Base-by-base conservation (phyloP, 2,797 vertebrate genomes). In the Cottoperca gobio region DNA sequence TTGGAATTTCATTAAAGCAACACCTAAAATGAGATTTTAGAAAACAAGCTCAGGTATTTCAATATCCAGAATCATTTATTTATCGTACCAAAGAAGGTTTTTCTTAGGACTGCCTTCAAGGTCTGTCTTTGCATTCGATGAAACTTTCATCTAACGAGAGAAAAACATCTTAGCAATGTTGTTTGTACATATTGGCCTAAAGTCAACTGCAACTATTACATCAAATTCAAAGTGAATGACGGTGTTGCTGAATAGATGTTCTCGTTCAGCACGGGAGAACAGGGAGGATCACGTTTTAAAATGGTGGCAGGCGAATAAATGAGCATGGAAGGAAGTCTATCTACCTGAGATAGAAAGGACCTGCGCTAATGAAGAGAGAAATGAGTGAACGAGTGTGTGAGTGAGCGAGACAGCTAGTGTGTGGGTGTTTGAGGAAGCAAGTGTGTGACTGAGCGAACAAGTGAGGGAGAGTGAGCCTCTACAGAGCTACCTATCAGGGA, bases 361-460 rank as follows among this genome's bases (percentile, higher is more conserved):
- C 58, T 42, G 13, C 8, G 23, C 78, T 87, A 88, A 90, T 86
- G 81, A 91, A 79, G 86, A 81, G 76, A 79, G 76, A 79, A 85
- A 87, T 89, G 81, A 89, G 81, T 73, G 73, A 86, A 81, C 42
- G 63, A 64, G 59, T 48, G 73, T 5, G 59, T 68, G 66, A 88
- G 78, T 60, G 83, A 81, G 81, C 23, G 52, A 83, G 88, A 75
- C 84, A 89, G 82, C 77, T 59, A 6, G 53, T 73, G 82, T 58
- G 84, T 82, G 75, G 75, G 79, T 40, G 80, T 87, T 78, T 37
- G 74, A 83, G 79, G 69, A 54, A 79, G 78, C 58, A 64, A 76
- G 72, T 58, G 63, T 70, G 73, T 75, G 78, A 78, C 84, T 82
- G 80, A 77, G 78, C 42, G 76, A 88, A 82, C 82, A 77, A 85